Base-by-base conservation (phyloP, 2,113 vertebrate genomes). In the Microcebus tavaratra region DNA sequence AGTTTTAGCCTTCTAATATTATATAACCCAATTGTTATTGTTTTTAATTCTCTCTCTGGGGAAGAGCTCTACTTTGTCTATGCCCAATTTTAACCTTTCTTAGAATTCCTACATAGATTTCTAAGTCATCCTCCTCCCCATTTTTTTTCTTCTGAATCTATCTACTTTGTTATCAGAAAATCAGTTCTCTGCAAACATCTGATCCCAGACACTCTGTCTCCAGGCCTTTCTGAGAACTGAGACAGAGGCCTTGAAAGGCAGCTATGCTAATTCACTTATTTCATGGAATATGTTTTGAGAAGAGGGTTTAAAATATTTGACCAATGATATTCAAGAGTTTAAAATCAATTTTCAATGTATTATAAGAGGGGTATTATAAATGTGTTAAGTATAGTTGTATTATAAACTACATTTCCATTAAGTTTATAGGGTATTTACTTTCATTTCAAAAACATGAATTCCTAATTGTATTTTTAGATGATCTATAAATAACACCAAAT, bases 261-360 rank as follows among this genome's bases (percentile, higher is more conserved):
- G 6, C 45, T 73, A 3, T 6, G 34, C 27, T 90, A 84, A 23
- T 25, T 79, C 34, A 14, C 39, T 79, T 83, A 55, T 76, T 94
- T 83, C 39, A 82, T 75, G 55, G 8, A 84, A 73, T 61, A 61
- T 80, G 61, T 87, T 93, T 95, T 81, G 12, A 86, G 34, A 91
- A 73, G 31, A 39, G 15, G 31, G 20, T 88, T 92, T 88, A 81
- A 91, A 96, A 88, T 96, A 83, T 85, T 83, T 89, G 42, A 53
- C 18, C 21, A 63, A 50, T 36, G 34, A 3, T 85, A 84, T 85
- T 75, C 81, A 53, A 91, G 68, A 90, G 10, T 25, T 70, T 15
- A 79, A 93, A 95, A 92, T 97, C 95, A 90, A 96, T 96, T 95
- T 94, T 83, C n/a, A 88, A 63, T 76, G 31, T 88, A 94, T 90